Percentiles rank a stretch among this genome's conserved stretches.
Conservation (phyloP, 2,113 vertebrate genomes). For the Erythrolamprus reginae region DNA sequence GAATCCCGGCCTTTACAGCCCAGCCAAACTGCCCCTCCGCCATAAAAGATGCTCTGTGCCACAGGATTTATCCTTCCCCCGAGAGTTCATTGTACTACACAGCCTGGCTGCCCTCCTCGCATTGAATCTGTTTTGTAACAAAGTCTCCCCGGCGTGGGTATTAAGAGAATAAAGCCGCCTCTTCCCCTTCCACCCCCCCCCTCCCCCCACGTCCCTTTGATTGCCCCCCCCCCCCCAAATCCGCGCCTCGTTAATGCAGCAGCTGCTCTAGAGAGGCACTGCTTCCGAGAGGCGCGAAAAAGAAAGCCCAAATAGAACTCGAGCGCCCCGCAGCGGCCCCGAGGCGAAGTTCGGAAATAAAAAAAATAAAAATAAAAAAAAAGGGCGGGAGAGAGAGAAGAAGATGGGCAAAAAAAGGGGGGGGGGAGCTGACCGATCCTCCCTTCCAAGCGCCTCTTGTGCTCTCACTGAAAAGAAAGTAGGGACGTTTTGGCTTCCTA, state of each 20-base stretch:
- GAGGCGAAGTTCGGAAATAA: not conserved
- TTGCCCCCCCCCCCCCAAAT: constrained; percentile 6
- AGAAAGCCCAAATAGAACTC: constrained; percentile 52
- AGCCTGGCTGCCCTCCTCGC: constrained; percentile 32
- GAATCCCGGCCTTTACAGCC: not conserved
- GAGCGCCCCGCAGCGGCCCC: constrained; percentile 59
- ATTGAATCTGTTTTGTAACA: constrained; percentile 57
- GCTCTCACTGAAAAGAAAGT: not conserved
- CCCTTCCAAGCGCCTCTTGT: not conserved
- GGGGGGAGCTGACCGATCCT: not conserved
- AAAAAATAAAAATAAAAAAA: not conserved
- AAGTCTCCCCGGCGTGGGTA: constrained; percentile 47
- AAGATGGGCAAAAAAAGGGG: not conserved
- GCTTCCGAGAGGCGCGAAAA: not conserved
- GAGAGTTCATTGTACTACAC: constrained; percentile 29
- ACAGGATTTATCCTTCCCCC: constrained; percentile 26
- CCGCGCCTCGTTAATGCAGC: constrained; percentile 1
- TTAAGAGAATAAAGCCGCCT: constrained; percentile 46
- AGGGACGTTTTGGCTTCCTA: not conserved
- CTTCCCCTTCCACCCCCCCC: constrained; percentile 1
- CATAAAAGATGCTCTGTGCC: not conserved
- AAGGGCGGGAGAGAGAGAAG: not conserved
- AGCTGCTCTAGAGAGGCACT: constrained; percentile 43
- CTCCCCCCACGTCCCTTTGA: not conserved
- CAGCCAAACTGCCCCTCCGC: constrained; percentile 29